phyloP scores from a whole-genome alignment of 2,888 invertebrate species.

The Epinotia nisella region DNA sequence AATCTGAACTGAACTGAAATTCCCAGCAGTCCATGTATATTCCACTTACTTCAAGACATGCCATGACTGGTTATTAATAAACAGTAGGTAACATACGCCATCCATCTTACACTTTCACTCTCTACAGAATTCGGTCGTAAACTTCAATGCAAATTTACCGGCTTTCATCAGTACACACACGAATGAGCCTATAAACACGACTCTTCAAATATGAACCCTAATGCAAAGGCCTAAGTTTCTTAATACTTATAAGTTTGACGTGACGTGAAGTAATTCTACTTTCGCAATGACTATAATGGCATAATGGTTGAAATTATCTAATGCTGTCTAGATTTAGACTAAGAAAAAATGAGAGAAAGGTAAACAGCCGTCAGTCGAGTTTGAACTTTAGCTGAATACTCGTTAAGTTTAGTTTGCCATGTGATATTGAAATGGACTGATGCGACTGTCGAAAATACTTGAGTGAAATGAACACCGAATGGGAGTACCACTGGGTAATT shows the following conservation, averaged over 20 bases:
- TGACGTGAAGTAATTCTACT: conserved; percentile 20
- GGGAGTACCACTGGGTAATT: too few species aligned
- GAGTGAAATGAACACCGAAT: too few species aligned
- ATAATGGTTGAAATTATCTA: conserved; percentile 40
- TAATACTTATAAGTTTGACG: conserved; percentile 1
- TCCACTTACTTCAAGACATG: background rate
- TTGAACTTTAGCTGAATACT: background rate
- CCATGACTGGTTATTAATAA: background rate
- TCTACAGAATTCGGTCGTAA: conserved; percentile 36
- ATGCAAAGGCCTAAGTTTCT: too few species aligned
- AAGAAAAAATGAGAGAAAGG: conserved; percentile 31
- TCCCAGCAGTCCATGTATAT: too few species aligned
- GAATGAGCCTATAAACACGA: background rate
- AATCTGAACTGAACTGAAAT: too few species aligned
- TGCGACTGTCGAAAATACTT: background rate
- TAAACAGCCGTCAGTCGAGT: background rate
- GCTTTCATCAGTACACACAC: conserved; percentile 15
- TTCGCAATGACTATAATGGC: conserved; percentile 36
- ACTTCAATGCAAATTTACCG: conserved; percentile 33
- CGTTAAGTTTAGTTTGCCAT: background rate
- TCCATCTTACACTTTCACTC: conserved; percentile 40
- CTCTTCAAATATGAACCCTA: background rate
- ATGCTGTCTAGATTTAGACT: conserved; percentile 27
- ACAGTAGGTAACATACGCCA: conserved; percentile 7
- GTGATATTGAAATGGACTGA: background rate